Percentiles rank a stretch among this genome's conserved stretches.
Conservation (phyloP, 2,888 invertebrate genomes). For the Cephus rjabovi region DNA sequence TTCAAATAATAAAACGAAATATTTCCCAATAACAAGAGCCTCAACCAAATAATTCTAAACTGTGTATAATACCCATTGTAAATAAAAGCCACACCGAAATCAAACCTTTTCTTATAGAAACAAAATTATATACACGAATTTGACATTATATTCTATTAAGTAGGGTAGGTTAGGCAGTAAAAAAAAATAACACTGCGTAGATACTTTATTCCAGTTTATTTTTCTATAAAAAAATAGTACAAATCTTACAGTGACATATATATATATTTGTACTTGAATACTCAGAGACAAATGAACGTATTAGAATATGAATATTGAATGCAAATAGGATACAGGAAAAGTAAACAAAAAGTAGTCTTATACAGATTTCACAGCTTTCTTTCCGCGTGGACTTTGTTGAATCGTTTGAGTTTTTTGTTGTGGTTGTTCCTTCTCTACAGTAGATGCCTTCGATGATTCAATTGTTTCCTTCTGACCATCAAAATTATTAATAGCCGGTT, state of each 20-base stretch:
- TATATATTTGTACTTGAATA: slow-evolving; percentile 6
- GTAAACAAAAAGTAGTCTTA: background rate
- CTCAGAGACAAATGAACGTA: background rate
- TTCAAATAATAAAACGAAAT: background rate
- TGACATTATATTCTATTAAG: background rate
- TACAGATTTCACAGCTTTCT: slow-evolving; percentile 1
- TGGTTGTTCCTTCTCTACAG: slow-evolving; percentile 2
- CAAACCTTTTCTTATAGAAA: background rate
- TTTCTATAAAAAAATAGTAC: background rate
- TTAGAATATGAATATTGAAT: background rate
- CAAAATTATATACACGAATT: background rate
- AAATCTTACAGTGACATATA: background rate
- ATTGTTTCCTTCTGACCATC: background rate
- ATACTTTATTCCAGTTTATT: background rate
- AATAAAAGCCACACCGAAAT: background rate
- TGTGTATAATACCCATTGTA: background rate
- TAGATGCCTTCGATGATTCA: background rate
- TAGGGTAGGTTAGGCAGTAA: background rate
- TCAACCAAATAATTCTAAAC: background rate
- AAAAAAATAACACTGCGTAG: background rate
- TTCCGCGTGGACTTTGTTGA: slow-evolving; percentile 14
- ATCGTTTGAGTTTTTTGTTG: slow-evolving; percentile 2
- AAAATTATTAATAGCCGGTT: slow-evolving; percentile 10
- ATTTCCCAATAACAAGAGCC: background rate
- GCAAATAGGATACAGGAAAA: background rate